phyloP scores from a whole-genome alignment of 2,888 invertebrate genomes.

The Amiota mariae region DNA sequence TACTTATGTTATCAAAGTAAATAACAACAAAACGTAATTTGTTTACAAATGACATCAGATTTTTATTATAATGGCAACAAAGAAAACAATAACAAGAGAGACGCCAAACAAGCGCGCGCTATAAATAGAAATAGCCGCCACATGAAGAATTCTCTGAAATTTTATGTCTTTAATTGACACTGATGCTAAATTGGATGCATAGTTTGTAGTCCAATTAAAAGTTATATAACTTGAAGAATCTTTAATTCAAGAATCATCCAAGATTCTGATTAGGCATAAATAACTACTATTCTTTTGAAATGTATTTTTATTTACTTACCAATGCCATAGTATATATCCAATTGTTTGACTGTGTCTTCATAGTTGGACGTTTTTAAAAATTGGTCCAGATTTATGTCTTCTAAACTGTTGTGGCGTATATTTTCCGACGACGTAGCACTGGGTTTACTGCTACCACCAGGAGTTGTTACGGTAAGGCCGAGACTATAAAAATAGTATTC shows the following conservation, averaged over 20 bases:
- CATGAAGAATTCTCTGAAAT: too few species aligned
- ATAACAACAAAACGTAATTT: slow-evolving; percentile 51
- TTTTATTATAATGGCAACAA: too few species aligned
- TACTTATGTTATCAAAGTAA: slow-evolving; percentile 44
- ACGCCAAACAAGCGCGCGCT: slow-evolving; percentile 3
- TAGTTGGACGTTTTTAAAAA: slow-evolving; percentile 88
- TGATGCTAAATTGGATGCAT: too few species aligned
- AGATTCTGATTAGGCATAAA: neutral
- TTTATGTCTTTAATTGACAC: too few species aligned
- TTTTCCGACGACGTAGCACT: slow-evolving; percentile 55
- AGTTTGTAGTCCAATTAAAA: neutral
- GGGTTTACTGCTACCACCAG: slow-evolving; percentile 44
- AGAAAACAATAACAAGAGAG: too few species aligned
- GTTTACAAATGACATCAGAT: slow-evolving; percentile 2
- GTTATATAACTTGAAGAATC: too few species aligned
- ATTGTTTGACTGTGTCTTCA: slow-evolving; percentile 90
- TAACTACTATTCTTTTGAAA: neutral
- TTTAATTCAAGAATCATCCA: neutral
- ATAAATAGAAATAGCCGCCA: neutral
- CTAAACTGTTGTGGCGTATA: slow-evolving; percentile 78
- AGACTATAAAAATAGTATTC: slow-evolving; percentile 48
- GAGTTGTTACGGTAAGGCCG: slow-evolving; percentile 59
- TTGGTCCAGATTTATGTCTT: slow-evolving; percentile 86
- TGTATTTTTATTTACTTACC: slow-evolving; percentile 76
- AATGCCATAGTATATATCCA: slow-evolving; percentile 95